A percentile compares a stretch with the other conserved stretches of the same genome.
Conservation (phyloP, 2,113 vertebrate genomes). For the Pagrus major region DNA sequence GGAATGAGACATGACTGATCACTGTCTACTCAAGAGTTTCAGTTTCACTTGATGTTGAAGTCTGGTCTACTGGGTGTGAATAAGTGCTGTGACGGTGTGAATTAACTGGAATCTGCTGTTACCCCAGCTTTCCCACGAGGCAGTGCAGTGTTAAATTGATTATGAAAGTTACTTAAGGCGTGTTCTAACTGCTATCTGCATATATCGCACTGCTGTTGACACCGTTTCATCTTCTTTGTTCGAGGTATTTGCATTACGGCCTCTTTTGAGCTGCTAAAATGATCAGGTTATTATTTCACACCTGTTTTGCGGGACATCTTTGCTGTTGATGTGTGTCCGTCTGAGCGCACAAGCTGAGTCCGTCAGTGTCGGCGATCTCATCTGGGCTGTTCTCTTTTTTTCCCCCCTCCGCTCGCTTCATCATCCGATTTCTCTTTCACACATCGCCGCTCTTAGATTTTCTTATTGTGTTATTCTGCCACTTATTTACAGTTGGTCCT, state of each 20-base stretch:
- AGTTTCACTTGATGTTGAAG: not conserved
- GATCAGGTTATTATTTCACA: slow-evolving; percentile 45
- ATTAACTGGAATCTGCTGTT: slow-evolving; percentile 21
- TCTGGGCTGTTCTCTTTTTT: slow-evolving; percentile 30
- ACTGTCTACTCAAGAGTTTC: not conserved
- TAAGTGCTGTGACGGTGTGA: not conserved
- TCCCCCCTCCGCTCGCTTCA: slow-evolving; percentile 33
- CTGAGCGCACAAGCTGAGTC: slow-evolving; percentile 40
- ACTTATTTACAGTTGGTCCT: slow-evolving; percentile 46
- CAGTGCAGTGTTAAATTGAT: slow-evolving; percentile 36
- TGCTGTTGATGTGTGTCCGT: slow-evolving; percentile 21
- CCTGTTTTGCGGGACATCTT: slow-evolving; percentile 31
- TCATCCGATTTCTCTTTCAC: slow-evolving; percentile 58
- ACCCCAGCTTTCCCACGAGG: slow-evolving; percentile 26
- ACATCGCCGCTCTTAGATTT: slow-evolving; percentile 45
- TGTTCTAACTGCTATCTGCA: slow-evolving; percentile 28
- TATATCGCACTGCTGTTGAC: not conserved
- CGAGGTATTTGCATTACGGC: slow-evolving; percentile 18
- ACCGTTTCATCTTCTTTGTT: slow-evolving; percentile 33
- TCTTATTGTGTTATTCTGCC: slow-evolving; percentile 49
- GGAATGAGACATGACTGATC: not conserved
- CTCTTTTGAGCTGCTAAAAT: slow-evolving; percentile 36
- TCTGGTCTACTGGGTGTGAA: slow-evolving; percentile 3
- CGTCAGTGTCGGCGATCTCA: slow-evolving; percentile 28
- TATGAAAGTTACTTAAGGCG: slow-evolving; percentile 21